Conservation (phyloP, 2,888 invertebrate genomes). For the Drosophila eohydei region DNA sequence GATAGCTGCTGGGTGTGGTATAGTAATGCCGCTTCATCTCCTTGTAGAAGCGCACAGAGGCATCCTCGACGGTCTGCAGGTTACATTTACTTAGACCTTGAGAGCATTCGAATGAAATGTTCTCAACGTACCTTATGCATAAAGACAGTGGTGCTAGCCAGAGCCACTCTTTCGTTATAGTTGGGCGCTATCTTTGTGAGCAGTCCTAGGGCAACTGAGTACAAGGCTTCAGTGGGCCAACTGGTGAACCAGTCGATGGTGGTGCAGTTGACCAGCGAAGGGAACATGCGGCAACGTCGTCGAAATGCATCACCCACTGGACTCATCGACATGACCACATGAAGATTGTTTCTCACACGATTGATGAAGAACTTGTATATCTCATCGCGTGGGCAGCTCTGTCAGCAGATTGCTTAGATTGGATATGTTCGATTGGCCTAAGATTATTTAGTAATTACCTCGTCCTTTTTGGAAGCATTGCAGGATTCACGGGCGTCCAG, state of each 20-base stretch:
- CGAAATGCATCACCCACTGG: conserved; percentile 95
- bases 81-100: neutral
- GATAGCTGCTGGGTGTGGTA: conserved; percentile 95
- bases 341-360: conserved; percentile 92
- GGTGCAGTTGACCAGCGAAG: conserved; percentile 96
- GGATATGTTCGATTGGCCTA: neutral
- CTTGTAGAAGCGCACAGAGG: conserved; percentile 90
- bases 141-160: conserved; percentile 89
- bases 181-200: conserved; percentile 87
- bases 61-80: conserved; percentile 90
- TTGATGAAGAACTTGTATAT: conserved; percentile 95
- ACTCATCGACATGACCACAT: conserved; percentile 95
- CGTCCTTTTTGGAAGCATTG: conserved; percentile 84
- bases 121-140: conserved; percentile 88
- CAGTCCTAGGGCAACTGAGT: conserved; percentile 92
- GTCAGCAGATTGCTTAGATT: neutral
- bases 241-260: conserved; percentile 97
- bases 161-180: conserved; percentile 85
- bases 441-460: conserved; percentile 20
- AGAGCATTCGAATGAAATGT: neutral
- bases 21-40: conserved; percentile 95
- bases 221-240: conserved; percentile 95
- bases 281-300: conserved; percentile 96
- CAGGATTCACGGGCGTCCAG: conserved; percentile 90
- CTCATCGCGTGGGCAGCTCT: conserved; percentile 89